Evolutionary conservation across 23 tunicate genomes (phyloP).

Genomic region (Oikopleura dioica): DNA sequence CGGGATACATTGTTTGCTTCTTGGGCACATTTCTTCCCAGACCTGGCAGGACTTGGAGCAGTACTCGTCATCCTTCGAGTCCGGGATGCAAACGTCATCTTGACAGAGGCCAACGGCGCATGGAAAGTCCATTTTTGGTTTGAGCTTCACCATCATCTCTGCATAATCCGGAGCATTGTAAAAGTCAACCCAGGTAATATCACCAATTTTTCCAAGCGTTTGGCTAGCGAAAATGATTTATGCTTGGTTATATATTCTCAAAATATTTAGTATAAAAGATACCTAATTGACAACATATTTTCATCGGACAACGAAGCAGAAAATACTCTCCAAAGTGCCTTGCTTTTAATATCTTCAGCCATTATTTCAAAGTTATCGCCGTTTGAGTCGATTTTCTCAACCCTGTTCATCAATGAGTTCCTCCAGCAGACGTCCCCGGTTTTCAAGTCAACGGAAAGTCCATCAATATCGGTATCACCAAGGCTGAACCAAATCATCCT

Average conservation of each 20-base stretch:
- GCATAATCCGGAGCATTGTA: neutral
- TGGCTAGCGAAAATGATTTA: too few relatives aligned
- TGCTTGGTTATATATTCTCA: neutral
- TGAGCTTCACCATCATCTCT: neutral
- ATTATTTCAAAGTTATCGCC: neutral
- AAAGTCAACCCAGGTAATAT: neutral
- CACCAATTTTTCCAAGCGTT: neutral
- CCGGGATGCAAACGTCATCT: neutral
- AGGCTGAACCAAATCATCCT: too few relatives aligned
- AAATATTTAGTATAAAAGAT: too few relatives aligned
- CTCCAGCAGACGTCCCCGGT: neutral
- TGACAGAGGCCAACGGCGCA: neutral
- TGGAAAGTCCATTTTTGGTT: neutral
- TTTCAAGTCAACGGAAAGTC: neutral
- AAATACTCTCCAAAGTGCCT: neutral
- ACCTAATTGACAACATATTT: too few relatives aligned
- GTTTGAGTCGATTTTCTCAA: neutral
- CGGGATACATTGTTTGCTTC: neutral
- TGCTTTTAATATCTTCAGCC: neutral
- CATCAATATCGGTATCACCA: too few relatives aligned
- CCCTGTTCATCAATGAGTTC: neutral
- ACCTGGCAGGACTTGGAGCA: neutral
- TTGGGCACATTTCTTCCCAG: neutral
- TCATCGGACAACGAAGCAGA: too few relatives aligned
- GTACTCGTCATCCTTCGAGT: neutral